Conservation (phyloP, 2,888 invertebrate genomes). For the Caenorhabditis zanzibari region DNA sequence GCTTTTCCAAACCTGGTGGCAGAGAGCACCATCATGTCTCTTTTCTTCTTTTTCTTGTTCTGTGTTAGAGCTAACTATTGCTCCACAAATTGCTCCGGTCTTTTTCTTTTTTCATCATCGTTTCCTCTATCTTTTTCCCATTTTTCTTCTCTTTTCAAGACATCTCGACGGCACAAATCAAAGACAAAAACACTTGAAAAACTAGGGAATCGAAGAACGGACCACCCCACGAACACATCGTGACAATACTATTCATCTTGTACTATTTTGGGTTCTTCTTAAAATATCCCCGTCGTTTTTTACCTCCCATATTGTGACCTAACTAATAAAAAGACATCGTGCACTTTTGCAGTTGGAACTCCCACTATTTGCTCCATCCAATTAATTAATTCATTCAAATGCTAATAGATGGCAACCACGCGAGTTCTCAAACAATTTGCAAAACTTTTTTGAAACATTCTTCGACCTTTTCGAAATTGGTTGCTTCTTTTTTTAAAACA, state of each 20-base stretch:
- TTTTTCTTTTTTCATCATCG: conserved; percentile 48
- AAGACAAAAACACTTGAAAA: conserved; percentile 61
- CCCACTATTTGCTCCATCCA: conserved; percentile 18
- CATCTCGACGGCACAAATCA: conserved; percentile 55
- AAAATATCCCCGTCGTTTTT: not conserved
- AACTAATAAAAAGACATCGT: conserved; percentile 20
- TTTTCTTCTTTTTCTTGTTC: conserved; percentile 32
- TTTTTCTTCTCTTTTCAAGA: conserved; percentile 33
- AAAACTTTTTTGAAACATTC: conserved; percentile 18
- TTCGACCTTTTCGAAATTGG: conserved; percentile 12
- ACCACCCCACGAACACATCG: conserved; percentile 3
- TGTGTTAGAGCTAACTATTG: conserved; percentile 37
- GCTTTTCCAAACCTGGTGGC: conserved; percentile 63
- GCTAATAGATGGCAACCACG: conserved; percentile 54
- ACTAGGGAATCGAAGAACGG: conserved; percentile 22
- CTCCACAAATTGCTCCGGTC: conserved; percentile 58
- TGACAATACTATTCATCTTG: conserved; percentile 25
- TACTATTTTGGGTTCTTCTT: not conserved
- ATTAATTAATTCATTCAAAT: conserved; percentile 51
- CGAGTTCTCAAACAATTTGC: conserved; percentile 43
- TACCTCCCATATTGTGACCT: conserved; percentile 34
- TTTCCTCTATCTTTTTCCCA: conserved; percentile 33
- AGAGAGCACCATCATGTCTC: conserved; percentile 48
- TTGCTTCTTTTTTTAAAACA: conserved; percentile 3
- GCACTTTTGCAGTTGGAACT: conserved; percentile 42